phyloP scores from a whole-genome alignment of 1,140 invertebrate genomes.

The Euwallacea similis region DNA sequence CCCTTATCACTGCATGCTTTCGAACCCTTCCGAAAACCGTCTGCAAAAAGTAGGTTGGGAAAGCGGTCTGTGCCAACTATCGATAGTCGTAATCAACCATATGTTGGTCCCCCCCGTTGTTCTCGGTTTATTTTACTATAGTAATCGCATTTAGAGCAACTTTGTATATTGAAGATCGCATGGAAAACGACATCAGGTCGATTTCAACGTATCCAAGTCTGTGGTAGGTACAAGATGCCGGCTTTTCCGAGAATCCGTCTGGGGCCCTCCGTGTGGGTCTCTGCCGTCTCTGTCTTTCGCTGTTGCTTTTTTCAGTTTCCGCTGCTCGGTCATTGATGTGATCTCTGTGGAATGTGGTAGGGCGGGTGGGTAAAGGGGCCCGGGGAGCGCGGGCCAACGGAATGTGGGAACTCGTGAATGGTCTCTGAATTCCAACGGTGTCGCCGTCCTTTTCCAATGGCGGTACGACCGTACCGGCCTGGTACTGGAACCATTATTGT shows the following conservation, averaged over 20 bases:
- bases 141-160: no score
- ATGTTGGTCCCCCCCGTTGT: conserved; percentile 19
- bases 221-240: conserved; percentile 35
- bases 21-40: not conserved
- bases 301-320: conserved; percentile 48
- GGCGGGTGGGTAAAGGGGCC: conserved; percentile 43
- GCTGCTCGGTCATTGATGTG: conserved; percentile 55
- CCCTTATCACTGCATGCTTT: not conserved
- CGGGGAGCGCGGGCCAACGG: conserved; percentile 43
- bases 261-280: conserved; percentile 40
- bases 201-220: conserved; percentile 15
- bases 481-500: conserved; percentile 33
- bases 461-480: conserved; percentile 41
- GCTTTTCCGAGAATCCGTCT: conserved; percentile 46
- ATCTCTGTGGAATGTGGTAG: conserved; percentile 54
- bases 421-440: conserved; percentile 49
- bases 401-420: conserved; percentile 55
- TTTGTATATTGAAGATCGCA: no score
- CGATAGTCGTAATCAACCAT: conserved; percentile 35
- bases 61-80: not conserved
- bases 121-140: not conserved
- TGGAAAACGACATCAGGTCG: conserved; percentile 1
- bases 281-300: conserved; percentile 38
- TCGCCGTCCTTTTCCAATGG: conserved; percentile 43
- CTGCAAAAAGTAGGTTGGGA: conserved; percentile 9